phyloP scores from a whole-genome alignment of 2,113 vertebrate genomes.

The Felis chaus region DNA sequence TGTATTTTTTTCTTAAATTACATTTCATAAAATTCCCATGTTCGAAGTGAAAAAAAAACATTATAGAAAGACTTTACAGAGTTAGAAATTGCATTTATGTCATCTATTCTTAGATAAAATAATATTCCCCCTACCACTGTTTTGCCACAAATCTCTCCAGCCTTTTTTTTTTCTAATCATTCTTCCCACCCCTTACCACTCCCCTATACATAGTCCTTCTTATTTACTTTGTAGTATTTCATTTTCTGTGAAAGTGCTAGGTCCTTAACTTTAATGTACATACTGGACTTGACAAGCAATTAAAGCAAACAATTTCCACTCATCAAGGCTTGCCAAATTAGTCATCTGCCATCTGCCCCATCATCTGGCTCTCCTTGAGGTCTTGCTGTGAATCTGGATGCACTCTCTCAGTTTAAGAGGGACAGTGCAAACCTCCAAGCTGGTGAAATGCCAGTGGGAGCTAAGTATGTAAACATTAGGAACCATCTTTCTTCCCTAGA shows the following conservation, averaged over 20 bases:
- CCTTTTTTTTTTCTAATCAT: neutral
- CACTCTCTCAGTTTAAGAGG: constrained; percentile 69
- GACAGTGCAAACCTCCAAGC: constrained; percentile 72
- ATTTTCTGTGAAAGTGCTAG: constrained; percentile 78
- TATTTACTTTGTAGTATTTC: constrained; percentile 72
- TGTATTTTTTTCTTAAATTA: neutral
- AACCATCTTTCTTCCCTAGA: constrained; percentile 56
- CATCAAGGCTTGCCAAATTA: constrained; percentile 90
- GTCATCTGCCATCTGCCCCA: constrained; percentile 92
- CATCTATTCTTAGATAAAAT: neutral
- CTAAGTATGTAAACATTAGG: constrained; percentile 65
- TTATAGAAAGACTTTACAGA: neutral
- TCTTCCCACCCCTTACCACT: neutral
- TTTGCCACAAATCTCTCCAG: neutral
- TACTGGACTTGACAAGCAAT: constrained; percentile 94
- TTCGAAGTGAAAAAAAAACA: neutral
- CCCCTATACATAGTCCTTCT: neutral
- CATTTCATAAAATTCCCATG: neutral
- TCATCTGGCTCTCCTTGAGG: constrained; percentile 89
- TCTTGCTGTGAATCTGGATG: constrained; percentile 86
- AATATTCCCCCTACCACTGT: neutral
- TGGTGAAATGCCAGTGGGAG: constrained; percentile 68
- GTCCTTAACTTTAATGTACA: constrained; percentile 88
- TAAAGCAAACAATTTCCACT: constrained; percentile 93
- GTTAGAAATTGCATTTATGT: neutral